phyloP scores from a whole-genome alignment of 2,888 invertebrate genomes.

The Tetragnatha montana region DNA sequence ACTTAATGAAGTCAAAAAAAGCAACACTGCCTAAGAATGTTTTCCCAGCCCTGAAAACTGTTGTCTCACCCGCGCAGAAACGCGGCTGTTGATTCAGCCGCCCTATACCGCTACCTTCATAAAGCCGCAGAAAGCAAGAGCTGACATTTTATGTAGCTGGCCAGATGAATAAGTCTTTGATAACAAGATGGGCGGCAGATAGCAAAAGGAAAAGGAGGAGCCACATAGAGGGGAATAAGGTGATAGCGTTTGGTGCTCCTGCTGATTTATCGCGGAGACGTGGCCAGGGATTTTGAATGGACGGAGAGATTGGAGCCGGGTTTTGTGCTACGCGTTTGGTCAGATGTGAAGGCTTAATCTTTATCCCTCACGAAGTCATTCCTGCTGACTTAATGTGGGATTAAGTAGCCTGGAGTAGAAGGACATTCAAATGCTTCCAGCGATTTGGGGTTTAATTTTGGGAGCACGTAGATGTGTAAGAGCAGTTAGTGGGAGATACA shows the following conservation, averaged over 20 bases:
- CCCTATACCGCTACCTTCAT: slow-evolving; percentile 2
- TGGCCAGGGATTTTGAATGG: slow-evolving; percentile 20
- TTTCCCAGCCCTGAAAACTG: slow-evolving; percentile 13
- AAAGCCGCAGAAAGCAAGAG: slow-evolving; percentile 11
- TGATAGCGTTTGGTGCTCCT: slow-evolving; percentile 38
- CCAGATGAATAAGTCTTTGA: slow-evolving; percentile 50
- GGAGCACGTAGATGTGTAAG: too few relatives aligned
- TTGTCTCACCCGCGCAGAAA: slow-evolving; percentile 27
- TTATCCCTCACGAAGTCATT: neutral
- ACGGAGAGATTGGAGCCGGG: neutral
- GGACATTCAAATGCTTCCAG: too few relatives aligned
- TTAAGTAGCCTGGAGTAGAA: too few relatives aligned
- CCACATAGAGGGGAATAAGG: slow-evolving; percentile 11
- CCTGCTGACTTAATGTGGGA: too few relatives aligned
- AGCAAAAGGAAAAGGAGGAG: slow-evolving; percentile 20
- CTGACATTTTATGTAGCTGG: slow-evolving; percentile 31
- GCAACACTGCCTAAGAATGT: neutral
- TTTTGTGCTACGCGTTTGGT: neutral
- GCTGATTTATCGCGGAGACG: slow-evolving; percentile 50
- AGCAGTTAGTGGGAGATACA: too few relatives aligned
- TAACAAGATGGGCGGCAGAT: slow-evolving; percentile 49
- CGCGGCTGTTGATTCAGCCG: slow-evolving; percentile 37
- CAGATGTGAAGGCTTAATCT: neutral
- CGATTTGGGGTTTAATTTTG: too few relatives aligned
- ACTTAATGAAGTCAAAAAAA: slow-evolving; percentile 16